Percentiles rank a stretch among this genome's conserved stretches.
Evolutionary conservation across 2,113 vertebrate species (phyloP).

Genomic region (Tupaia tana): DNA sequence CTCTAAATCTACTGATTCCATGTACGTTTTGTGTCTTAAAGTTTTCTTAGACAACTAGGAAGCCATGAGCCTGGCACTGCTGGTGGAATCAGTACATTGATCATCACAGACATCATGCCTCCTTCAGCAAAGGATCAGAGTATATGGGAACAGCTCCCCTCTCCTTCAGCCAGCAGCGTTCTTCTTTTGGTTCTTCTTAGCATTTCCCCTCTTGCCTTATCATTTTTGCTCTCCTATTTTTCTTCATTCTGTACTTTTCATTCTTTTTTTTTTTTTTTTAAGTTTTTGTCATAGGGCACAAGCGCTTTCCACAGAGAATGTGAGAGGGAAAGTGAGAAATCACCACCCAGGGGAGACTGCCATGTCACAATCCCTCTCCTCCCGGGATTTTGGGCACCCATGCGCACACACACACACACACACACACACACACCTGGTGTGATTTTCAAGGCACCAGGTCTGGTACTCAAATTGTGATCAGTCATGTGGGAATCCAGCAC

Average conservation of each 20-base stretch:
- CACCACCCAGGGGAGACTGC: too few species aligned
- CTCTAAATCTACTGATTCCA: not conserved
- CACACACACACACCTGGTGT: too few species aligned
- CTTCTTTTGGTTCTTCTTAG: not conserved
- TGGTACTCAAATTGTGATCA: too few species aligned
- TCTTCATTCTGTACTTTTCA: not conserved
- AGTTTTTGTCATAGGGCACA: not conserved
- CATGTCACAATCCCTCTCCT: too few species aligned
- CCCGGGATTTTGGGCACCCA: too few species aligned
- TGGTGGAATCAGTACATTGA: not conserved
- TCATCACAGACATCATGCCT: not conserved
- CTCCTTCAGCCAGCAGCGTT: not conserved
- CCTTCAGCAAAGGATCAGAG: not conserved
- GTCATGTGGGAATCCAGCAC: too few species aligned
- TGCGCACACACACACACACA: too few species aligned
- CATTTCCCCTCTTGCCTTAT: not conserved
- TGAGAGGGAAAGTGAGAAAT: too few species aligned
- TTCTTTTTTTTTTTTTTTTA: too few species aligned
- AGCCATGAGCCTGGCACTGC: not conserved
- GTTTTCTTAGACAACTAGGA: not conserved
- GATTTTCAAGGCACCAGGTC: too few species aligned
- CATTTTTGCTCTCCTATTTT: constrained; percentile 12
- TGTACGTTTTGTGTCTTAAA: not conserved
- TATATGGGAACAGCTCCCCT: not conserved
- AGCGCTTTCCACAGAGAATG: too few species aligned